Percentiles rank a stretch among this genome's conserved stretches.
These are phyloP conservation scores for Ericerus pela DNA, from an alignment of 1,140 invertebrate species.

Conservation along the genomic window DNA sequence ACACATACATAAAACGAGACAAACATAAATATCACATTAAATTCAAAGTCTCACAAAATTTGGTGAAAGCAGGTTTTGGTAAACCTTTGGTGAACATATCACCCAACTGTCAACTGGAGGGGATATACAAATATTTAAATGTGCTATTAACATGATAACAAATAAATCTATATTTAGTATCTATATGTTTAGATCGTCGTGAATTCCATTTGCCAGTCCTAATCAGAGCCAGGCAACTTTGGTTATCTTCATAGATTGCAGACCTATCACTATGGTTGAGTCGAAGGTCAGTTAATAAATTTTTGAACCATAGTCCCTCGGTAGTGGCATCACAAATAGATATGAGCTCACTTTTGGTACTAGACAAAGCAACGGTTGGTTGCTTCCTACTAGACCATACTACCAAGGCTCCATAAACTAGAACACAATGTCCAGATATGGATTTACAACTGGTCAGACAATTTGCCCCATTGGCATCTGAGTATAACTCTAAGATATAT, in stretches of 20 bases:
- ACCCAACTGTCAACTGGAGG: too few relatives aligned
- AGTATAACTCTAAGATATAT: slow-evolving; percentile 21
- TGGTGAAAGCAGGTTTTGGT: too few relatives aligned
- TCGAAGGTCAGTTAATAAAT: slow-evolving; percentile 6
- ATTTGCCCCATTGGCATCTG: slow-evolving; percentile 32
- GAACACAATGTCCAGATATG: slow-evolving; percentile 29
- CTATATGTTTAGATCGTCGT: slow-evolving; percentile 22
- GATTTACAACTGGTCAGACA: slow-evolving; percentile 28
- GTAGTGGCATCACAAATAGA: slow-evolving; percentile 22
- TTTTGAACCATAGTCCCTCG: slow-evolving; percentile 17
- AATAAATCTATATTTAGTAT: slow-evolving; percentile 20
- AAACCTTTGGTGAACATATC: too few relatives aligned
- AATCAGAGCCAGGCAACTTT: slow-evolving; percentile 13
- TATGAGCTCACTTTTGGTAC: slow-evolving; percentile 32
- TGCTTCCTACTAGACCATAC: slow-evolving; percentile 34
- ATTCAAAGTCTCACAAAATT: too few relatives aligned
- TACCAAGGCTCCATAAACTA: slow-evolving; percentile 26
- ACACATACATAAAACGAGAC: too few relatives aligned
- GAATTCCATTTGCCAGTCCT: not conserved
- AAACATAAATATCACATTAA: too few relatives aligned
- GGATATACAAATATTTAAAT: too few relatives aligned
- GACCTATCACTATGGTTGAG: not conserved
- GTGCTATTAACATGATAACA: too few relatives aligned
- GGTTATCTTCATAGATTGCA: slow-evolving; percentile 17
- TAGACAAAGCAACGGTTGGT: slow-evolving; percentile 31